phyloP scores from a whole-genome alignment of 2,113 vertebrate species.

The Uria lomvia region DNA sequence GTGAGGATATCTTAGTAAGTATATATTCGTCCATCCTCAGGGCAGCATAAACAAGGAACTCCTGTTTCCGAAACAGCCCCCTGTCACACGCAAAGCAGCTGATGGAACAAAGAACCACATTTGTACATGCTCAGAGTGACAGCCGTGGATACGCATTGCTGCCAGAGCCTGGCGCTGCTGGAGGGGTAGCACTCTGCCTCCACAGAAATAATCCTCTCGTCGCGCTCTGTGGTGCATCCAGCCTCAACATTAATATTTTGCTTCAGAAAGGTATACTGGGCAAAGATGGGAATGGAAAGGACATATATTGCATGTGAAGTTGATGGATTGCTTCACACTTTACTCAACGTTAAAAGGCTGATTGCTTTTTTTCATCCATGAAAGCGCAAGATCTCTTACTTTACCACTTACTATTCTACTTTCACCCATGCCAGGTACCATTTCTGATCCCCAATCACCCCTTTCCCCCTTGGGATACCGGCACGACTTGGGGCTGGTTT shows the following conservation, averaged over 20 bases:
- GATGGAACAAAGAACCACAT: neutral
- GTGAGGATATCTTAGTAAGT: neutral
- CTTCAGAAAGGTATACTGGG: neutral
- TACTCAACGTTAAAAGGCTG: neutral
- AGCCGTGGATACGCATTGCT: neutral
- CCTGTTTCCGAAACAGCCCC: neutral
- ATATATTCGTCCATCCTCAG: neutral
- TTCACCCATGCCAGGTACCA: neutral
- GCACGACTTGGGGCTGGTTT: neutral
- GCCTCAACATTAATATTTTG: neutral
- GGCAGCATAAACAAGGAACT: slow-evolving; percentile 8
- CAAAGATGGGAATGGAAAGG: neutral
- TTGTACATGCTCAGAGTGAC: neutral
- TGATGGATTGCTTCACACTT: neutral
- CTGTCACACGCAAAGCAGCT: slow-evolving; percentile 28
- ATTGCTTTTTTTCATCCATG: neutral
- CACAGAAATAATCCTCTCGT: neutral
- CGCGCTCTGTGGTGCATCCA: fast-evolving
- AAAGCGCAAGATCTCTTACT: neutral
- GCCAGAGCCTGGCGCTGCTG: neutral
- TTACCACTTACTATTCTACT: neutral
- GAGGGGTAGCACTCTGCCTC: fast-evolving
- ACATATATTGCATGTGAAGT: neutral
- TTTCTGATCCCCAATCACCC: neutral
- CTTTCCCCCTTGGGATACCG: fast-evolving